Conservation (phyloP, 1,140 invertebrate genomes). For the Thaumatotibia leucotreta region DNA sequence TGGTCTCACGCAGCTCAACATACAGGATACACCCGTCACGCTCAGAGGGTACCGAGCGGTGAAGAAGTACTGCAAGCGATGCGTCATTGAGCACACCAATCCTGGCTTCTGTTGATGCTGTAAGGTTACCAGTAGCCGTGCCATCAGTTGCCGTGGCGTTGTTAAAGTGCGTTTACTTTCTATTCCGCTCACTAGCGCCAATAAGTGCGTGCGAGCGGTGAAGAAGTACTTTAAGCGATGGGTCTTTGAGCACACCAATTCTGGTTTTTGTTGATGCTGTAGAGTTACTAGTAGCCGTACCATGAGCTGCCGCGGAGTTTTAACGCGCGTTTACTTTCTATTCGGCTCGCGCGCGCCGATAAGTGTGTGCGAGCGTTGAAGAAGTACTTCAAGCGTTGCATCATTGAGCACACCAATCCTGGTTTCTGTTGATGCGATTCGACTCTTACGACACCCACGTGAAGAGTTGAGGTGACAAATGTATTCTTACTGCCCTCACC, state of each 20-base stretch:
- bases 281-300: no score
- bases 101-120: conserved; percentile 87
- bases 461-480: no score
- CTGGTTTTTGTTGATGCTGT: conserved; percentile 86
- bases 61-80: conserved; percentile 92
- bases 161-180: no score
- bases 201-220: no score
- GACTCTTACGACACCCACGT: no score
- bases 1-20: conserved; percentile 92
- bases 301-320: no score
- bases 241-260: conserved; percentile 96
- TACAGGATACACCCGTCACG: conserved; percentile 93
- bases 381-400: conserved; percentile 92
- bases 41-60: conserved; percentile 92
- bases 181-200: no score
- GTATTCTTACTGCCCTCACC: no score
- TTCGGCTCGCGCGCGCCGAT: no score
- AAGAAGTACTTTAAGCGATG: conserved; percentile 94
- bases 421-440: conserved; percentile 88
- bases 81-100: conserved; percentile 96
- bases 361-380: conserved; percentile 93
- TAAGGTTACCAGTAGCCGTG: no score
- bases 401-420: conserved; percentile 96
- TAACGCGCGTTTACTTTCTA: no score
- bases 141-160: no score